Conservation (phyloP, 2,113 vertebrate genomes). For the Aspidoscelis tigris region DNA sequence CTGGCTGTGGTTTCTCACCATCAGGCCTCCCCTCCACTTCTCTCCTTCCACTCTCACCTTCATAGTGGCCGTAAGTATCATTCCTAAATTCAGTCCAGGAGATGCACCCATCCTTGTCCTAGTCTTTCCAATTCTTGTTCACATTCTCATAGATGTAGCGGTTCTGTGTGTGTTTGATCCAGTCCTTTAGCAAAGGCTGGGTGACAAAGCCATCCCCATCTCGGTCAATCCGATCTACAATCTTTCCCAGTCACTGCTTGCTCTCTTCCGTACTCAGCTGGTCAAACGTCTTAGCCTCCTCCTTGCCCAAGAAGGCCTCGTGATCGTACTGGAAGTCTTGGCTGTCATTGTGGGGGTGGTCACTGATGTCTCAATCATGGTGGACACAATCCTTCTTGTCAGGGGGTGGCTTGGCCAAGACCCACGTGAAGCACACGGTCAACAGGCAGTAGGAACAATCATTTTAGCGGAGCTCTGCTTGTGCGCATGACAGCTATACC, state of each 20-base stretch:
- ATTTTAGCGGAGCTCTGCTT: not conserved
- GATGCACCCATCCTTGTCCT: conserved; percentile 84
- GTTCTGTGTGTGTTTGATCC: conserved; percentile 91
- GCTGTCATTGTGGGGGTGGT: conserved; percentile 76
- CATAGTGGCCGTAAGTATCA: conserved; percentile 87
- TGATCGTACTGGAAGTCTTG: conserved; percentile 83
- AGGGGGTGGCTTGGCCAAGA: conserved; percentile 74
- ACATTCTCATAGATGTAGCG: conserved; percentile 90
- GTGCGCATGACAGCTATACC: too few relatives aligned
- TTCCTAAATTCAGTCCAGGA: conserved; percentile 90
- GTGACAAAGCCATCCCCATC: conserved; percentile 84
- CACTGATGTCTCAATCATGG: conserved; percentile 82
- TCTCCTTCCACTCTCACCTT: conserved; percentile 66
- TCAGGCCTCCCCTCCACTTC: not conserved
- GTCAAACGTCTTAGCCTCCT: conserved; percentile 90
- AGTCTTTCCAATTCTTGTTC: conserved; percentile 89
- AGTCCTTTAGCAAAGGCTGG: conserved; percentile 83
- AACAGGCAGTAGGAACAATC: conserved; percentile 13
- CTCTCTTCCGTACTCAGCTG: conserved; percentile 90
- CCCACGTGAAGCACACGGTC: conserved; percentile 9
- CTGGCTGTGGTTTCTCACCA: not conserved
- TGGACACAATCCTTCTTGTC: conserved; percentile 83
- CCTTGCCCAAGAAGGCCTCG: conserved; percentile 90
- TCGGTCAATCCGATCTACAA: conserved; percentile 89
- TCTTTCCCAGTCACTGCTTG: conserved; percentile 83